These are phyloP conservation scores for Dascyllus trimaculatus DNA, from an alignment of 2,113 vertebrate genomes.

Conservation along the genomic window DNA sequence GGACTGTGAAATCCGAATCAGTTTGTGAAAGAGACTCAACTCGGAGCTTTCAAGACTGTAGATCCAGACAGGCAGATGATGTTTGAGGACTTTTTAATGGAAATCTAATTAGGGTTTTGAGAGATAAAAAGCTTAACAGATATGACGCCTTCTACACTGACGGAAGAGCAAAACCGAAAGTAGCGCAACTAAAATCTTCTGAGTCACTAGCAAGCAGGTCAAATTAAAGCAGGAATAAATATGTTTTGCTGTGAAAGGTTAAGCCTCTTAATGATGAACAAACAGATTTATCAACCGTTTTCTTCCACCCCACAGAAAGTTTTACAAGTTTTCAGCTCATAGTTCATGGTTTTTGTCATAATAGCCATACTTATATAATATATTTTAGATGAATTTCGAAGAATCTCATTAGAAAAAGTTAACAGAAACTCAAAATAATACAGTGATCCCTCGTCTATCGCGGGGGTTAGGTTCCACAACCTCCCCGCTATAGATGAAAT, in stretches of 20 bases:
- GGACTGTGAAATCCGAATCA: neutral
- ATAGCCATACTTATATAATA: no score
- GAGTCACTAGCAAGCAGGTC: neutral
- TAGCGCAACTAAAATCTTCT: neutral
- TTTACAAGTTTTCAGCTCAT: neutral
- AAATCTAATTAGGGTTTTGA: neutral
- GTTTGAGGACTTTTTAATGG: slow-evolving; percentile 24
- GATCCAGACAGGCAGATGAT: neutral
- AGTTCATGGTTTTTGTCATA: neutral
- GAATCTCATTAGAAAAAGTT: no score
- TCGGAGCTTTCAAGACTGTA: neutral
- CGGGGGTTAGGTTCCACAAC: no score
- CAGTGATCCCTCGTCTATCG: no score
- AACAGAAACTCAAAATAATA: no score
- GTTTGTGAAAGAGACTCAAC: neutral
- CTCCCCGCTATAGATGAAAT: no score
- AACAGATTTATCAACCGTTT: slow-evolving; percentile 1
- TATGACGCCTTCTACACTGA: neutral
- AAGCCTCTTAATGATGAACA: no score
- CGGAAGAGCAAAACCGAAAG: neutral
- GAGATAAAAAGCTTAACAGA: neutral
- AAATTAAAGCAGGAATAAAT: neutral
- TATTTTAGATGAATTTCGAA: no score
- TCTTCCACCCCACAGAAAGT: neutral
- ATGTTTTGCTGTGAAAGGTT: no score